Percentiles rank a stretch among this genome's conserved stretches.
phyloP scores from a whole-genome alignment of 2,888 invertebrate species.

The Euzophera pinguis region DNA sequence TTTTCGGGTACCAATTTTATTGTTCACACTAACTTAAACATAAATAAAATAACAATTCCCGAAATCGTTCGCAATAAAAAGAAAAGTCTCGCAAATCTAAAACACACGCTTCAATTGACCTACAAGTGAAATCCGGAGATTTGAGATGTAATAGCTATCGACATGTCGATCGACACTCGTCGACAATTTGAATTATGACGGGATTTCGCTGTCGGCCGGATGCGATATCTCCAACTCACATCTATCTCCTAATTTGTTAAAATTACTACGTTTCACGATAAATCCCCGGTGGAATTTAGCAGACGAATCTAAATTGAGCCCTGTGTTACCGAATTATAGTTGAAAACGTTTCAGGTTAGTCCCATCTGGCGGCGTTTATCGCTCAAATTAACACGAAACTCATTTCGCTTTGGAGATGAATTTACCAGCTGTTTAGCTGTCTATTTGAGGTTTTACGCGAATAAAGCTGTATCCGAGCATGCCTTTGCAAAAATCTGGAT shows the following conservation, averaged over 20 bases:
- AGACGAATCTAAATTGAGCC: not conserved
- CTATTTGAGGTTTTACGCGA: conserved; percentile 30
- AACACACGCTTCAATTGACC: not conserved
- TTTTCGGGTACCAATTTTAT: too few relatives aligned
- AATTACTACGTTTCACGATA: conserved; percentile 30
- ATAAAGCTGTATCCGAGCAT: conserved; percentile 33
- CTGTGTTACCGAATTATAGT: not conserved
- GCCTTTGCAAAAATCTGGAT: conserved; percentile 6
- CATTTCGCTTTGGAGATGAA: conserved; percentile 47
- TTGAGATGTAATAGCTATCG: conserved; percentile 27
- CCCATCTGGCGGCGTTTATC: conserved; percentile 33
- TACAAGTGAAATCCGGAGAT: not conserved
- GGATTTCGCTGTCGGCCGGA: conserved; percentile 36
- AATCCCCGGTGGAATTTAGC: not conserved
- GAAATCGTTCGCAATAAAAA: not conserved
- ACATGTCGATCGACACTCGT: conserved; percentile 35
- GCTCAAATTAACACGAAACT: conserved; percentile 45
- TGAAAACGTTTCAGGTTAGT: not conserved
- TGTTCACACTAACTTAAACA: too few relatives aligned
- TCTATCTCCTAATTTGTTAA: conserved; percentile 42
- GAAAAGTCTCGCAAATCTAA: not conserved
- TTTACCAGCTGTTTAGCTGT: conserved; percentile 48
- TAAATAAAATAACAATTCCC: too few relatives aligned
- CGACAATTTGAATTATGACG: conserved; percentile 44
- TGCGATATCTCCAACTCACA: conserved; percentile 32